phyloP scores from a whole-genome alignment of 2,113 vertebrate species.

The Dipodomys spectabilis region DNA sequence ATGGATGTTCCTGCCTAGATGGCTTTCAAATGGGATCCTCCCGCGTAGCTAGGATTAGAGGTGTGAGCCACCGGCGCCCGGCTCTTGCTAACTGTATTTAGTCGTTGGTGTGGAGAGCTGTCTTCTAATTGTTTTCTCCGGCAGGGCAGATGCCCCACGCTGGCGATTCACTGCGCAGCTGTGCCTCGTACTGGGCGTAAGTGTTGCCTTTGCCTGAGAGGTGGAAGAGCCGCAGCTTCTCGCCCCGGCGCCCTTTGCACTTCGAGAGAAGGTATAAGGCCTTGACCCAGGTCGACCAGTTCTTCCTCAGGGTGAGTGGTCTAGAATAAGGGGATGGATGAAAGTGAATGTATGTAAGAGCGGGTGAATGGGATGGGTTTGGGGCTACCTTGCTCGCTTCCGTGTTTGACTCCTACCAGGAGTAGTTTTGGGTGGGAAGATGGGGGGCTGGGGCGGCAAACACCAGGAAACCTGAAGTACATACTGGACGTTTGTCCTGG shows the following conservation, averaged over 20 bases:
- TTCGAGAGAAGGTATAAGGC: background rate
- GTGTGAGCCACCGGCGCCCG: no score
- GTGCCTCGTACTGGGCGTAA: background rate
- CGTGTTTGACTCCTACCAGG: background rate
- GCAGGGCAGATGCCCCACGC: background rate
- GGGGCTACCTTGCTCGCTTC: background rate
- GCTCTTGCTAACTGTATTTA: no score
- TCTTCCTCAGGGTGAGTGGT: conserved; percentile 2
- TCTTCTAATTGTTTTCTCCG: background rate
- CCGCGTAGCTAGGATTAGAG: no score
- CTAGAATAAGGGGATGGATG: background rate
- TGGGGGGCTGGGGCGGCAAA: accelerated
- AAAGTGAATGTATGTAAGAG: background rate
- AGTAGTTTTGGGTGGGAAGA: background rate
- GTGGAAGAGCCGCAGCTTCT: background rate
- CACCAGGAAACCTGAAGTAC: background rate
- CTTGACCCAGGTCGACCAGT: background rate
- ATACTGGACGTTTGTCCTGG: no score
- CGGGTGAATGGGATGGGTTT: background rate
- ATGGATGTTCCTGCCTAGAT: no score
- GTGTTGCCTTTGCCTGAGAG: background rate
- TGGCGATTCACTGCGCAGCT: background rate
- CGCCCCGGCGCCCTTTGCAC: background rate
- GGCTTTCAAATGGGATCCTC: no score
- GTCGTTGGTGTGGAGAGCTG: background rate